These are phyloP conservation scores for Guaruba guarouba DNA, from an alignment of 2,113 vertebrate species.

Conservation along the genomic window DNA sequence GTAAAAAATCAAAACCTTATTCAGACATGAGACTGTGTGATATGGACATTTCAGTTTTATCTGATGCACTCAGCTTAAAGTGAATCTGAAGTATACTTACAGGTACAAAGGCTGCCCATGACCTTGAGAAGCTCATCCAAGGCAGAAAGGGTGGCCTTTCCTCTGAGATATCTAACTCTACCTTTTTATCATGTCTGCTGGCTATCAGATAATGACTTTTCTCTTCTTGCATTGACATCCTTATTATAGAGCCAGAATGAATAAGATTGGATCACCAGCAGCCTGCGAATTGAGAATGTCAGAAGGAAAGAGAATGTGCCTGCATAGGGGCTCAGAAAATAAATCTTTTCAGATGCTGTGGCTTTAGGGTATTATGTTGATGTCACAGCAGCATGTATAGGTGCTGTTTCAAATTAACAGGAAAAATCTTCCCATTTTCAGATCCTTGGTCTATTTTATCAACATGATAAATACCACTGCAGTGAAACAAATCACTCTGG, in stretches of 20 bases:
- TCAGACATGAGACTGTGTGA: neutral
- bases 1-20: neutral
- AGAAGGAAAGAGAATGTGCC: conserved; percentile 36
- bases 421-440: conserved; percentile 59
- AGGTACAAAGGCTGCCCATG: neutral
- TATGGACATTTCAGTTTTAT: neutral
- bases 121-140: conserved; percentile 56
- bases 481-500: conserved; percentile 40
- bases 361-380: conserved; percentile 56
- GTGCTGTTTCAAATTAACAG: conserved; percentile 66
- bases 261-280: conserved; percentile 49
- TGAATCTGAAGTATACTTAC: neutral
- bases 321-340: conserved; percentile 51
- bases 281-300: conserved; percentile 51
- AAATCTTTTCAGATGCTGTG: conserved; percentile 58
- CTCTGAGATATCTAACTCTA: neutral
- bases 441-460: conserved; percentile 40
- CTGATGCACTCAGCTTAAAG: neutral
- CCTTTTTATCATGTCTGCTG: conserved; percentile 28
- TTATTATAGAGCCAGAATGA: conserved; percentile 50
- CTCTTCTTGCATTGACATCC: conserved; percentile 36
- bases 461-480: conserved; percentile 61
- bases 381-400: conserved; percentile 54
- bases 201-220: conserved; percentile 42
- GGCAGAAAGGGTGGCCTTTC: conserved; percentile 13